Evolutionary conservation across 1,140 invertebrate species (phyloP), one percentile per base, ranked within the genome.

Genomic region (Drosophila nigromelanica): DNA sequence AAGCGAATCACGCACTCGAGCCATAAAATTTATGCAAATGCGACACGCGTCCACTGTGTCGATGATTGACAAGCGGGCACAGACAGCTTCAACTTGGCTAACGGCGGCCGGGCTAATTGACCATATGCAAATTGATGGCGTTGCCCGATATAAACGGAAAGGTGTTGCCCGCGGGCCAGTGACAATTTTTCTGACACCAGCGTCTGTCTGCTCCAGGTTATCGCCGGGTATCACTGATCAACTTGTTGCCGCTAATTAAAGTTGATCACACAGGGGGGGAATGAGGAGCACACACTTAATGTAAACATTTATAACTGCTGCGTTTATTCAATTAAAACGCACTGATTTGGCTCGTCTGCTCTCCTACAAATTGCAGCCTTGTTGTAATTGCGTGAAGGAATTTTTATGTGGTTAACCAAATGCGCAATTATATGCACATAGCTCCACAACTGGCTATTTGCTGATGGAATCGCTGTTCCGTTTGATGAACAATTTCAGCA

Each of bases 261-360:
- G 66, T 68, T 78, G 77, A 80, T 71, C 76, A 45, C n/a, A 42
- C 3, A 43, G 35, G 58, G 45, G 35, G 55, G 27, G 48, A 30
- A 33, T 27, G n/a, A 61, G 43, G 24, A 14, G 42, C 35, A 69
- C 50, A 54, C 59, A 76, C 45, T 71, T 75, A 75, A 81, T 86
- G 74, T 78, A 86, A 86, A 86, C 81, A 87, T 69, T 67, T 81
- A 72, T 86, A 86, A 87, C 62, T 70, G 78, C 78, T 48, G 82
- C 73, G 82, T 86, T 86, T 86, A 86, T 86, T 86, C 82, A 86
- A 86, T 86, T 86, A 86, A 86, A 80, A 52, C 52, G 62, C 64
- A 50, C 50, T 39, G 66, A 67, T 83, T 87, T 78, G 39, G 43
- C 48, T 55, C 51, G 42, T 47, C 48, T 47, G 24, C 35, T 35